Percentiles rank a stretch among this genome's conserved stretches.
Conservation (phyloP, 2,797 vertebrate species). For the Cottoperca gobio region DNA sequence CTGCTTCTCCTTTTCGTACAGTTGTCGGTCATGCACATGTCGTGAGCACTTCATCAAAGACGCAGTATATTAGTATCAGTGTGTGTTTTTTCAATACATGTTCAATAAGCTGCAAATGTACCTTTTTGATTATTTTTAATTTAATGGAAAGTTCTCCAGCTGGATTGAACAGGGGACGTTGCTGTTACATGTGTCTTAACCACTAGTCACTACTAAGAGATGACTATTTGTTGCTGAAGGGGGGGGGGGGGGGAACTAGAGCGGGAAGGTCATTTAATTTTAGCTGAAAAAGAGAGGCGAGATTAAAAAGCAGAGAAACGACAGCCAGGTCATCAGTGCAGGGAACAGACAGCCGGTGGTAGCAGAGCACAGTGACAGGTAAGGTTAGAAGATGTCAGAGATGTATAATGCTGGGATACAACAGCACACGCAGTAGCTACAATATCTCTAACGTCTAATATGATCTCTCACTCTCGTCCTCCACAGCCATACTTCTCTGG, state of each 20-base stretch:
- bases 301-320: background rate
- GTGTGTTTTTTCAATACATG: background rate
- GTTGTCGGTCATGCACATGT: background rate
- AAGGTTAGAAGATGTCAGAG: slow-evolving; percentile 1
- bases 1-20: slow-evolving; percentile 29
- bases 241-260: background rate
- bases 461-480: background rate
- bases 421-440: too few species aligned
- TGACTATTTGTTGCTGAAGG: background rate
- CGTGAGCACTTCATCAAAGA: too few species aligned
- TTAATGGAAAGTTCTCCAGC: background rate
- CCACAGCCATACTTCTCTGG: slow-evolving; percentile 95
- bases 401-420: background rate
- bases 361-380: slow-evolving; percentile 17
- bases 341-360: slow-evolving; percentile 21
- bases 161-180: background rate
- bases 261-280: slow-evolving; percentile 26
- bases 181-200: background rate
- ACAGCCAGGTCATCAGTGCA: slow-evolving; percentile 18
- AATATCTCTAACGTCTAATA: background rate
- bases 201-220: background rate
- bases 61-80: background rate
- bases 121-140: background rate
- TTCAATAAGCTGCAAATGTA: background rate
- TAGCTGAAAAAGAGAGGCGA: background rate